Base-by-base conservation (phyloP, 2,888 invertebrate species). In the Eupeodes latifasciatus region DNA sequence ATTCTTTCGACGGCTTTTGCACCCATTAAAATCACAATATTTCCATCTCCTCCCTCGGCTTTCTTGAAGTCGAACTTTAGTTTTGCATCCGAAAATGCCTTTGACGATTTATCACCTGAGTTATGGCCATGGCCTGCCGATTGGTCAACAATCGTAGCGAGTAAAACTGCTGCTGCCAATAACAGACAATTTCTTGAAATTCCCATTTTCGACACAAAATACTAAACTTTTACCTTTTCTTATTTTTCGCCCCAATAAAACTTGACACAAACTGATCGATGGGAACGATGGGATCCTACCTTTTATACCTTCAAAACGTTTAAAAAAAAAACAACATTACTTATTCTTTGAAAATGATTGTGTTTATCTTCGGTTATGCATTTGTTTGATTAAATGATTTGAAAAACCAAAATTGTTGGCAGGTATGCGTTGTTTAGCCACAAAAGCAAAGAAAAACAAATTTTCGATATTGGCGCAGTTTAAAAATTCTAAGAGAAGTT, bases 1-100 rank as follows among this genome's bases (percentile, higher is more conserved):
- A 71, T 11, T 7, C 12, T 16, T 4, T 40, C 0, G 1, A 71
- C 9, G 6, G 19, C 55, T 5, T 40, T 12, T 55, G 7, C 1
- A 7, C 19, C 71, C 40, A 40, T 19, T 0, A 12, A 0, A 12
- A 44, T 71, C 4, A 71, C 14, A 40, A 55, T 11, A 71, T 71
- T 71, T 55, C 44, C 71, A 40, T 71, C 71, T 11, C 71, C 71
- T 1, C 40, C 55, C 16, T 55, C 5, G 11, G 12, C 19, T 16
- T 53, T 36, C 44, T 34, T 34, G 6, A 36, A 10, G 55, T 55
- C 57, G 11, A 57, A 57, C 11, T 57, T 57, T n/a, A 36, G 4
- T n/a, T 61, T 61, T 7, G 36, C 14, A n/a, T 57, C 27, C 5
- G 47, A 12, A 34, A 19, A 11, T 5, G 12, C 12, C 4, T 57